Evolutionary conservation across 2,888 invertebrate genomes (phyloP), one percentile per base, ranked within the genome.

Genomic region (Stenodera caucasica): DNA sequence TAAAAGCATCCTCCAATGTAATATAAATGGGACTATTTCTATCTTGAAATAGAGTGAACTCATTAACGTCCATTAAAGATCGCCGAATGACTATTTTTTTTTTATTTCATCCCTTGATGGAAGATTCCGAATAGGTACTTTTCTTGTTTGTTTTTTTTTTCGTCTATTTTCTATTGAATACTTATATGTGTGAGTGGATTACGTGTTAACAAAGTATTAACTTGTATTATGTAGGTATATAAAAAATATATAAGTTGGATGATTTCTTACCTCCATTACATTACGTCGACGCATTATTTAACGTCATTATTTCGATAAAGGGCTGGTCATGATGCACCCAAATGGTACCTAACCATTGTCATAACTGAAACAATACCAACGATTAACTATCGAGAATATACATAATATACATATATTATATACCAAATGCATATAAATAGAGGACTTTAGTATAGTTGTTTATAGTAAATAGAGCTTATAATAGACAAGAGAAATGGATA

Each of bases 221-320:
- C n/a, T n/a, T n/a, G n/a, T n/a, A n/a, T n/a, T n/a, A n/a, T n/a
- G n/a, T n/a, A n/a, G n/a, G n/a, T n/a, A n/a, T n/a, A n/a, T n/a
- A n/a, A n/a, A n/a, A n/a, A n/a, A n/a, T n/a, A n/a, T n/a, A n/a
- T n/a, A n/a, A n/a, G n/a, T n/a, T n/a, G n/a, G n/a, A n/a, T n/a
- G n/a, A 3, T 66, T 69, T 62, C 72, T 72, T 71, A 74, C 74
- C 74, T 74, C 74, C 74, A 74, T 74, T 67, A 74, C 72, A 74
- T 74, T 74, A 74, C 71, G 69, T 71, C 67, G 60, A 65, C 68
- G 69, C 72, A 73, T 73, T 72, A 72, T 70, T 70, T 71, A 60
- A 68, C 69, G 61, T 72, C 74, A 72, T 73, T 72, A 72, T 73
- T 45, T 66, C 64, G 63, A 40, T 61, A 55, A 63, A 66, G 64